Conservation (phyloP, 2,113 vertebrate genomes). For the Phoxinus phoxinus region DNA sequence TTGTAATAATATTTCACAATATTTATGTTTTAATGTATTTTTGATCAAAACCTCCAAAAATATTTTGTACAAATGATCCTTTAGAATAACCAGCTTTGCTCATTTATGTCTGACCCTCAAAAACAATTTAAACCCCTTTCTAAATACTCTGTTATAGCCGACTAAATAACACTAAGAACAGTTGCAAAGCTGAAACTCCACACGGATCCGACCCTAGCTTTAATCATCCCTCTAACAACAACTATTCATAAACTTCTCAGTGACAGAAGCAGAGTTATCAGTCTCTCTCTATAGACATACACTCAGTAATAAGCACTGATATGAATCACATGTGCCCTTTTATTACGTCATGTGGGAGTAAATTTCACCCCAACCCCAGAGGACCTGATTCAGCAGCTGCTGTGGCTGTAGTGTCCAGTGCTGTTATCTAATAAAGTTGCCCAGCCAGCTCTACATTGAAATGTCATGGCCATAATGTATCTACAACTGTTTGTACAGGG, state of each 20-base stretch:
- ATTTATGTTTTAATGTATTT: not conserved
- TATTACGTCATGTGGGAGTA: constrained; percentile 43
- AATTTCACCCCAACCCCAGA: constrained; percentile 35
- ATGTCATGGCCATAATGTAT: constrained; percentile 51
- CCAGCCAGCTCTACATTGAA: constrained; percentile 35
- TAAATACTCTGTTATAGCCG: not conserved
- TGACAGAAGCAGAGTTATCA: not conserved
- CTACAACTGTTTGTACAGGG: constrained; percentile 13
- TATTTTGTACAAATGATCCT: not conserved
- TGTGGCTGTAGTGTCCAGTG: constrained; percentile 9
- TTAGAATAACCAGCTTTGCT: not conserved
- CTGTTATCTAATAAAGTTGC: constrained; percentile 48
- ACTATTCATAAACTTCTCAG: constrained; percentile 13
- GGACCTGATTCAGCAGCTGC: constrained; percentile 47
- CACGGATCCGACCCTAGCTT: not conserved
- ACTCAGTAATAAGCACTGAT: constrained; percentile 23
- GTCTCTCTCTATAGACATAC: not conserved
- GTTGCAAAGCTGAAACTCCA: not conserved
- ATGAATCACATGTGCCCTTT: constrained; percentile 42
- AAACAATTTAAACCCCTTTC: not conserved
- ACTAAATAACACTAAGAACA: not conserved
- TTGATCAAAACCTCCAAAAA: not conserved
- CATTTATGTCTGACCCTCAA: not conserved
- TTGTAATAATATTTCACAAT: not conserved
- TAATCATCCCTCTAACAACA: not conserved